These are phyloP conservation scores for Meandrusa payeni DNA, from an alignment of 2,888 invertebrate genomes.

Conservation along the genomic window DNA sequence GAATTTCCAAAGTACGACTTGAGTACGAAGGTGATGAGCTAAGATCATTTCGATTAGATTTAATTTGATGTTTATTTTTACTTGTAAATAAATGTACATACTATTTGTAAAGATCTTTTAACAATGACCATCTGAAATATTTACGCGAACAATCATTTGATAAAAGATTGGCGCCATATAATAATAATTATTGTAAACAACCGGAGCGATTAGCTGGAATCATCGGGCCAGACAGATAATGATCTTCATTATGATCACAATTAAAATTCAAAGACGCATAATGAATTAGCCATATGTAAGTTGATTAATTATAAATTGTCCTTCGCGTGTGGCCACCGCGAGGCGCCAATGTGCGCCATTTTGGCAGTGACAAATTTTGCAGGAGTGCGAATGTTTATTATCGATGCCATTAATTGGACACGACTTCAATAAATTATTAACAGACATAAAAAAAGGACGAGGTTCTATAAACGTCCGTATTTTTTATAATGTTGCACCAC, in stretches of 20 bases:
- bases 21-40: no score
- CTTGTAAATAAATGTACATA: no score
- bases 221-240: neutral
- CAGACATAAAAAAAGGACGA: no score
- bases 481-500: no score
- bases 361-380: conserved; percentile 19
- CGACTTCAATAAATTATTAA: no score
- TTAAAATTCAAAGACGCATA: conserved; percentile 11
- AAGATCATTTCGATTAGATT: no score
- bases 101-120: no score
- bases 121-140: no score
- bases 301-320: conserved; percentile 22
- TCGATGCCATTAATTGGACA: neutral
- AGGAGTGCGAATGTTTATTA: neutral
- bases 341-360: conserved; percentile 8
- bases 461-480: no score
- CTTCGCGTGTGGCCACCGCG: conserved; percentile 12
- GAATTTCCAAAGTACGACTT: no score
- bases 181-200: conserved; percentile 1
- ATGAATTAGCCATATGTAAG: conserved; percentile 13
- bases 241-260: conserved; percentile 11
- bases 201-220: neutral
- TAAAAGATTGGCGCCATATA: neutral
- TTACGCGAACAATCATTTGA: conserved; percentile 14
- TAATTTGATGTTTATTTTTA: no score